Conservation (phyloP, 2,888 invertebrate genomes). For the Orchesella flavescens region DNA sequence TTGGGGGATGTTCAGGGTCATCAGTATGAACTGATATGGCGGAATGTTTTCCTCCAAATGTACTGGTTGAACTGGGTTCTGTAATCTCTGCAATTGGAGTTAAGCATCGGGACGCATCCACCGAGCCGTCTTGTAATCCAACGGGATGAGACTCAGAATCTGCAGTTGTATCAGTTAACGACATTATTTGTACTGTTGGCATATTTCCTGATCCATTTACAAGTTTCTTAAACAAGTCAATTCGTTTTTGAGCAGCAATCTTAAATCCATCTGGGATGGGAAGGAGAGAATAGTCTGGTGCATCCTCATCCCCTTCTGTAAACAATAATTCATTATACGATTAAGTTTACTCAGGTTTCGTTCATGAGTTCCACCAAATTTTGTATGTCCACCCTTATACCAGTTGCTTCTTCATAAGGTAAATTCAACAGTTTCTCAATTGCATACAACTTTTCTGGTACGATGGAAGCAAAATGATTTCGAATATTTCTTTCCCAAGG, state of each 20-base stretch:
- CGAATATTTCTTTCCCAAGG: slow-evolving; percentile 66
- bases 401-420: not conserved
- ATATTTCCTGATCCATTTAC: too few species aligned
- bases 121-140: not conserved
- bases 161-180: slow-evolving; percentile 50
- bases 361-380: too few species aligned
- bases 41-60: slow-evolving; percentile 43
- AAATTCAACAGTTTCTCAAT: slow-evolving; percentile 51
- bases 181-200: slow-evolving; percentile 18
- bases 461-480: slow-evolving; percentile 53
- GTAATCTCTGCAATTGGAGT: slow-evolving; percentile 49
- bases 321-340: too few species aligned
- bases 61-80: slow-evolving; percentile 52
- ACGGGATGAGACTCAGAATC: slow-evolving; percentile 58
- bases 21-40: slow-evolving; percentile 5
- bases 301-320: slow-evolving; percentile 8
- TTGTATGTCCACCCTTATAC: too few species aligned
- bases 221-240: slow-evolving; percentile 59
- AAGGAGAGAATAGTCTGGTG: slow-evolving; percentile 29
- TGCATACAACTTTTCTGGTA: slow-evolving; percentile 52
- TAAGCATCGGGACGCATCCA: not conserved
- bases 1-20: slow-evolving; percentile 18
- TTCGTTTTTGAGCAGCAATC: slow-evolving; percentile 40
- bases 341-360: too few species aligned
- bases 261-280: slow-evolving; percentile 63